Evolutionary conservation across 2,888 invertebrate genomes (phyloP), one percentile per base, ranked within the genome.

Genomic region (Aricia artaxerxes): DNA sequence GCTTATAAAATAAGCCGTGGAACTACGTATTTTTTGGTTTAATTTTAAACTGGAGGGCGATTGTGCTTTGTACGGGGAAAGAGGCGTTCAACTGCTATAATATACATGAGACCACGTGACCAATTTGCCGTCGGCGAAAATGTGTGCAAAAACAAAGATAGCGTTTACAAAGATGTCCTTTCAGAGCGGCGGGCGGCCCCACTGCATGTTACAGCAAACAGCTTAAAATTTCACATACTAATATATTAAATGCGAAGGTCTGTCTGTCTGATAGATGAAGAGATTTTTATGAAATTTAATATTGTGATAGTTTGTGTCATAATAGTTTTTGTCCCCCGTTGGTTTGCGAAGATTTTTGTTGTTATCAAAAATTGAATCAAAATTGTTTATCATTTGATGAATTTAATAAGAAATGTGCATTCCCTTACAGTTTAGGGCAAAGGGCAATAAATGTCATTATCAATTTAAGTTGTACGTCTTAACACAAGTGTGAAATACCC

Each of bases 91-190:
- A 35, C 35, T 69, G 69, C 69, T 69, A 69, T 69, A 69, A 38
- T 69, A 69, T 69, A 69, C 35, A 69, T 69, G 69, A 38, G 69
- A 35, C 35, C 69, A 69, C 69, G 69, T 69, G 69, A 69, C 69
- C 69, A 38, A 69, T 69, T 69, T 69, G 69, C 69, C 69, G 69
- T 35, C 69, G 69, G 69, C 69, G 69, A 38, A 69, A 69, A 69
- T 69, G 69, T 69, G 35, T 69, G 38, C 69, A 69, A 69, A 69
- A 69, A 69, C 69, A 69, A 35, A 69, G 69, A 69, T 69, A 69
- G 35, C 69, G 69, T 69, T 38, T 38, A 69, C 69, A 69, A 69
- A 69, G 69, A 69, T 69, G 69, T 69, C 69, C 35, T 69, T 69
- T 69, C 69, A 69, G 69, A 69, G 69, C 35, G 69, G 64, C 11